Conservation (phyloP, 2,888 invertebrate species). For the Chrysolina haemoptera region DNA sequence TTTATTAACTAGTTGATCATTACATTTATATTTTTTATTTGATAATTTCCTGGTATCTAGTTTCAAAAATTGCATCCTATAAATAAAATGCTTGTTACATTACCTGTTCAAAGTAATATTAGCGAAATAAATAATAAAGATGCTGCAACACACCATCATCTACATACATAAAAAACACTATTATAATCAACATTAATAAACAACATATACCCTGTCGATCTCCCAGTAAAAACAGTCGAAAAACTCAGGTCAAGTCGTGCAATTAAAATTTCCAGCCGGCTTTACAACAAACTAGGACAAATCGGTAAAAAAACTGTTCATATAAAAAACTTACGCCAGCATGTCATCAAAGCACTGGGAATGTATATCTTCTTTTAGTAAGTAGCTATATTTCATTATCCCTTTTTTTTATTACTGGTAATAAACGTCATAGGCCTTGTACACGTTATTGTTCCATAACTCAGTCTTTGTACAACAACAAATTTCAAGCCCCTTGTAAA, state of each 20-base stretch:
- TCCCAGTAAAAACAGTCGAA: background rate
- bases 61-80: too few species aligned
- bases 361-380: constrained; percentile 54
- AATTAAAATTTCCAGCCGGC: constrained; percentile 21
- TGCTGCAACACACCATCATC: too few species aligned
- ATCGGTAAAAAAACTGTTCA: constrained; percentile 25
- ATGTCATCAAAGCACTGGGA: constrained; percentile 57
- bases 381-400: constrained; percentile 11
- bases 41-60: too few species aligned
- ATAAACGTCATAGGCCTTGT: constrained; percentile 31
- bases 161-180: background rate
- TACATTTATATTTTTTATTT: too few species aligned
- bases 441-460: constrained; percentile 52
- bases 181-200: background rate
- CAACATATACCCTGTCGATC: constrained; percentile 13
- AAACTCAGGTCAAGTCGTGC: background rate
- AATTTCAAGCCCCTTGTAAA: constrained; percentile 31
- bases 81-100: too few species aligned
- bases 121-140: too few species aligned
- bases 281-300: constrained; percentile 32
- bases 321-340: constrained; percentile 45
- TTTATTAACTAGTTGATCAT: too few species aligned
- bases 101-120: too few species aligned
- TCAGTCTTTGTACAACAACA: constrained; percentile 54
- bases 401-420: constrained; percentile 54